These are phyloP conservation scores for Haliclona indistincta DNA, from an alignment of 37 sponge, comb jelly and placozoan genomes.

Conservation along the genomic window DNA sequence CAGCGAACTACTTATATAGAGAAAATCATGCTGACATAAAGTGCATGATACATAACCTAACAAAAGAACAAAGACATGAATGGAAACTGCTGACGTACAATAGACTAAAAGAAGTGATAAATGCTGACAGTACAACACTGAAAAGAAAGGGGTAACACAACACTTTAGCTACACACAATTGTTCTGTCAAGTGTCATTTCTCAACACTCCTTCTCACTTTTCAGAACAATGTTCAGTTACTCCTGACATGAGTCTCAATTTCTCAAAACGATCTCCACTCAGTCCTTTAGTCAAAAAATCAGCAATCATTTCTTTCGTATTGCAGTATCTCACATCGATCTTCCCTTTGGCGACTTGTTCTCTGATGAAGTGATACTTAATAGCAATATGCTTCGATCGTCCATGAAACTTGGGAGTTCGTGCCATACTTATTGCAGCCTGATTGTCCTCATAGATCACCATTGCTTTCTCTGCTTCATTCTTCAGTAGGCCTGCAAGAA, in stretches of 20 bases:
- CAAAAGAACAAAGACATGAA: too few species aligned
- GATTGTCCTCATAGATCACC: constrained; percentile 28
- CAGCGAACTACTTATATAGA: too few species aligned
- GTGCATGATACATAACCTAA: too few species aligned
- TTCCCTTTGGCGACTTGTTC: constrained; percentile 14
- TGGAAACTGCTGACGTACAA: too few species aligned
- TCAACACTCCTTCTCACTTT: constrained; percentile 51
- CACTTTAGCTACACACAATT: too few species aligned
- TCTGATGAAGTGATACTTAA: constrained; percentile 22
- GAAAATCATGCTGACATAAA: too few species aligned
- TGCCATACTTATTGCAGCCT: constrained; percentile 26
- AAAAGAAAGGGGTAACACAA: too few species aligned
- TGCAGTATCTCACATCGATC: not conserved
- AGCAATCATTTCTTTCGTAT: constrained; percentile 15
- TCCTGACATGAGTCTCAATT: constrained; percentile 33
- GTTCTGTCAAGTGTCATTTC: too few species aligned
- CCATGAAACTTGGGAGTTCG: constrained; percentile 39
- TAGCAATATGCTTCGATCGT: constrained; percentile 10
- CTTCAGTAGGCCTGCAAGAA: constrained; percentile 14
- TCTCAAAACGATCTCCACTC: constrained; percentile 4
- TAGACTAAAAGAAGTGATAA: too few species aligned
- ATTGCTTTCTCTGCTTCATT: not conserved
- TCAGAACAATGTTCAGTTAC: constrained; percentile 1
- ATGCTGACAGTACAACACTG: too few species aligned
- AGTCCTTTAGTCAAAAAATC: constrained; percentile 16